Percentiles rank a stretch among this genome's conserved stretches.
Conservation (phyloP, 2,888 invertebrate genomes). For the Ornithoptera alexandrae region DNA sequence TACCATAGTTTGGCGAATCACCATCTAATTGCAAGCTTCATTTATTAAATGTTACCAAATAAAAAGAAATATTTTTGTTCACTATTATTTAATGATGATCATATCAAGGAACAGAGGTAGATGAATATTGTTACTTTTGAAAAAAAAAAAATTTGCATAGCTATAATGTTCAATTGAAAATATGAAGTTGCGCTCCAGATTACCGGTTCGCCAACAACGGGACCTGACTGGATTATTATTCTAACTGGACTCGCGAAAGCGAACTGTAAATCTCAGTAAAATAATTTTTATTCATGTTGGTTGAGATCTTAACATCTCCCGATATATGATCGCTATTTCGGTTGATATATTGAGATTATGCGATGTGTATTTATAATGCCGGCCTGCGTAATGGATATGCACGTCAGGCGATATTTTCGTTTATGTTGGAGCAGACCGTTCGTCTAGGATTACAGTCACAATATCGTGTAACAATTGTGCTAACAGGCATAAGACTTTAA, state of each 20-base stretch:
- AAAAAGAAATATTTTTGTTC: neutral
- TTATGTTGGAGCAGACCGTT: constrained; percentile 1
- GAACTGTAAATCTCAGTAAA: neutral
- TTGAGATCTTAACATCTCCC: neutral
- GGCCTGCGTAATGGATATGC: constrained; percentile 21
- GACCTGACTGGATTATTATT: neutral
- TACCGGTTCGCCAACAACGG: neutral
- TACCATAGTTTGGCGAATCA: no score
- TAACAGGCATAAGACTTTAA: neutral
- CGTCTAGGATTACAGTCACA: neutral
- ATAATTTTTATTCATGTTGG: neutral
- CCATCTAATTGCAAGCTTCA: no score
- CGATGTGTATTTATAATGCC: constrained; percentile 11
- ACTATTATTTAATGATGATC: neutral
- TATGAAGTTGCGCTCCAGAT: neutral
- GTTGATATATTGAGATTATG: constrained; percentile 7
- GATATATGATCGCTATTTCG: constrained; percentile 13
- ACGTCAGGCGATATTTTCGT: constrained; percentile 19
- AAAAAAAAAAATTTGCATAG: neutral
- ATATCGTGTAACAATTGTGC: constrained; percentile 7
- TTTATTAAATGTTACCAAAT: neutral
- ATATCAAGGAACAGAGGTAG: neutral
- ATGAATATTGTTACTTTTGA: neutral
- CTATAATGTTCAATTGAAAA: neutral
- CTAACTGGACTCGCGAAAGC: neutral